Conservation (phyloP, 2,888 invertebrate species). For the Andrena hattorfiana region DNA sequence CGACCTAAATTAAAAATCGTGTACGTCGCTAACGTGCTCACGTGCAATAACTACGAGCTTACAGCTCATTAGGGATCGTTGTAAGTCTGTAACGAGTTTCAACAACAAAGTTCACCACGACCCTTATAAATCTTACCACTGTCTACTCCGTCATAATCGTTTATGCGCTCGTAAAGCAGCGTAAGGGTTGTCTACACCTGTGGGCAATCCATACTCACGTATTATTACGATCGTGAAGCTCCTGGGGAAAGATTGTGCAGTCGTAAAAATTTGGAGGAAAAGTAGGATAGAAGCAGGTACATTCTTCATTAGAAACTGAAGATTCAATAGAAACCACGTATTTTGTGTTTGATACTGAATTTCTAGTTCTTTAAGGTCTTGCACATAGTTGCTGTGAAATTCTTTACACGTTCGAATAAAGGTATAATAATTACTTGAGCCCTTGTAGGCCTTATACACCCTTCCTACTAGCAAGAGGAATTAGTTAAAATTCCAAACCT, state of each 20-base stretch:
- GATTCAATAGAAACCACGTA: no score
- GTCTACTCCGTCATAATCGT: conserved; percentile 40
- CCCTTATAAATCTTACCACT: conserved; percentile 52
- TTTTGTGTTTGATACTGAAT: no score
- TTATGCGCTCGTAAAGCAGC: conserved; percentile 49
- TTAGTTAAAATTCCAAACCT: no score
- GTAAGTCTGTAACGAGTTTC: conserved; percentile 29
- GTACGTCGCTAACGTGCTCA: conserved; percentile 14
- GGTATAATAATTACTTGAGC: no score
- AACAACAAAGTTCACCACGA: conserved; percentile 38
- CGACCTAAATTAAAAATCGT: conserved; percentile 55
- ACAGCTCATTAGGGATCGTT: conserved; percentile 45
- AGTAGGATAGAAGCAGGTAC: no score
- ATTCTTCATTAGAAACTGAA: no score
- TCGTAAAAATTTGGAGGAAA: neutral
- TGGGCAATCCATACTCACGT: conserved; percentile 1
- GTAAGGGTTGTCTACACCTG: conserved; percentile 26
- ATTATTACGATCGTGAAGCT: neutral
- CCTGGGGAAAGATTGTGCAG: neutral
- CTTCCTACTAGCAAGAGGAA: no score
- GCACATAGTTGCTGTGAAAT: no score
- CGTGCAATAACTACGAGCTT: conserved; percentile 41
- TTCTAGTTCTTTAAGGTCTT: no score
- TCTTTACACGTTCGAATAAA: no score
- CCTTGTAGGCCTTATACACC: no score